Evolutionary conservation across 1,140 invertebrate genomes (phyloP), one percentile per base, ranked within the genome.

Genomic region (Hermetia illucens): DNA sequence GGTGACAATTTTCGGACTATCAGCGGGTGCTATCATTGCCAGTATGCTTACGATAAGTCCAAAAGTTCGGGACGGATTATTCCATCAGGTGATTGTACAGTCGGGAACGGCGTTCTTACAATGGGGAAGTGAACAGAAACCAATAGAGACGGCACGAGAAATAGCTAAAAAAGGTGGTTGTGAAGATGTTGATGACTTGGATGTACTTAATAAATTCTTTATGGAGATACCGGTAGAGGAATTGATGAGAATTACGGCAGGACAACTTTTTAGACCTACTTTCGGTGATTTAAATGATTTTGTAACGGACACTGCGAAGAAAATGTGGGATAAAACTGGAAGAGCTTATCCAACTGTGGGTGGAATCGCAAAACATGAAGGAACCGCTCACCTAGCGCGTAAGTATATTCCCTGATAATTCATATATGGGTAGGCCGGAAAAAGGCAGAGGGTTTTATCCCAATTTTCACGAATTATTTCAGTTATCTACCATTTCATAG

Each of bases 1-100:
- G 40, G 70, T 58, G 6, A 55, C 54, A 5, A 49, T 59, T 31
- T 45, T 59, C 20, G 56, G 56, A 0, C 56, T 58, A 40, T 57
- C 54, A 36, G 52, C 56, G 5, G 56, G 56, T 5, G 47, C 55
- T 0, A 51, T 50, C 4, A 41, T 59, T 2, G 43, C 52, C 2
- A 54, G 55, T 16, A 19, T 47, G 2, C 36, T 61, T 13, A 27
- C 58, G 4, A 15, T 60, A 2, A 62, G 57, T 44, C 59, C 59
- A 24, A 43, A 37, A 17, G 48, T 46, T 15, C 21, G 42, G 9
- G 29, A 39, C 5, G 21, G 29, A 21, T 31, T 50, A 16, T 60
- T 59, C 20, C 44, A 56, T 18, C 40, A 46, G 15, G 50, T 48
- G 0, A 59, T 60, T 46, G 47, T 58, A 13, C 56, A 60, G 39